Percentiles rank a stretch among this genome's conserved stretches.
phyloP scores from a whole-genome alignment of 2,797 vertebrate species.

The Melanogrammus aeglefinus region DNA sequence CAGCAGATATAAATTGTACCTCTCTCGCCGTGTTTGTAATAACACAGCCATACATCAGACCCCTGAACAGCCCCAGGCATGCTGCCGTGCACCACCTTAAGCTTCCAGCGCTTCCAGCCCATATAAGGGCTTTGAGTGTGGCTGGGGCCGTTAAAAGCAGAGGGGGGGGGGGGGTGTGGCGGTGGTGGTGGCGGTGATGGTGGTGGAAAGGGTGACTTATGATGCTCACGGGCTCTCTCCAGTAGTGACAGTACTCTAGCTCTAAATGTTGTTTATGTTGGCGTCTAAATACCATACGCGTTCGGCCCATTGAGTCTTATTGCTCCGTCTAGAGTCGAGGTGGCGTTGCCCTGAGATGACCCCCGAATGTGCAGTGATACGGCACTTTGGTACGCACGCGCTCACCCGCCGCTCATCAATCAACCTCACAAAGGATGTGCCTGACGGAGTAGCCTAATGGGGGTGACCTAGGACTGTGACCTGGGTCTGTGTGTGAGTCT shows the following conservation, averaged over 20 bases:
- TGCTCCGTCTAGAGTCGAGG: conserved; percentile 24
- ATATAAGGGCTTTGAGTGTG: conserved; percentile 45
- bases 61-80: conserved; percentile 29
- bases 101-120: conserved; percentile 33
- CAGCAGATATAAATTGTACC: conserved; percentile 61
- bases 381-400: conserved; percentile 43
- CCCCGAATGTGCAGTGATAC: conserved; percentile 46
- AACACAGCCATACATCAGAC: conserved; percentile 61
- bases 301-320: conserved; percentile 40
- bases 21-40: conserved; percentile 50
- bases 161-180: neutral
- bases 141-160: neutral
- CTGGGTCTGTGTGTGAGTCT: conserved; percentile 4
- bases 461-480: neutral
- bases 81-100: conserved; percentile 30
- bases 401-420: neutral
- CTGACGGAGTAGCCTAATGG: neutral
- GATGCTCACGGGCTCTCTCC: neutral
- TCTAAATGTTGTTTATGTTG: conserved; percentile 27
- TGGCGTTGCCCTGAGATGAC: conserved; percentile 38
- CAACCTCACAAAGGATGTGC: neutral
- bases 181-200: neutral
- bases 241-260: conserved; percentile 11
- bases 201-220: neutral
- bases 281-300: conserved; percentile 26